phyloP scores from a whole-genome alignment of 2,113 vertebrate species.

The Phylloscopus trochilus region DNA sequence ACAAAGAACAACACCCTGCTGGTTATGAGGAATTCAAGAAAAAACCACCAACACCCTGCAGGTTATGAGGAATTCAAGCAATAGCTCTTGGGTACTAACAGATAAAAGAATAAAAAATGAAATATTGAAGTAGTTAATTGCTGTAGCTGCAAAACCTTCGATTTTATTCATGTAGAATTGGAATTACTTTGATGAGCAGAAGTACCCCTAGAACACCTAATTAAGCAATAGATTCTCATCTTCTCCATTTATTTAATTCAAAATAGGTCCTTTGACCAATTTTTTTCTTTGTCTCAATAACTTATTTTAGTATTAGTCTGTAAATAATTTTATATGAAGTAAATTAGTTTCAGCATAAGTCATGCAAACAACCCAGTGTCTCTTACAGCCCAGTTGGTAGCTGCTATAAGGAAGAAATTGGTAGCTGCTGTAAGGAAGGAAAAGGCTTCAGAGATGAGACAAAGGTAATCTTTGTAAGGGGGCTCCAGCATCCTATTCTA shows the following conservation, averaged over 20 bases:
- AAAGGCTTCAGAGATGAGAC: not conserved
- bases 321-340: not conserved
- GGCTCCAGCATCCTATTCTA: not conserved
- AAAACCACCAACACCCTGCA: not conserved
- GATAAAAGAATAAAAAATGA: not conserved
- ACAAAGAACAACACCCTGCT: not conserved
- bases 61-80: not conserved
- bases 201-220: not conserved
- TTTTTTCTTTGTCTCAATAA: not conserved
- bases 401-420: not conserved
- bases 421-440: not conserved
- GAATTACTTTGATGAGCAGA: not conserved
- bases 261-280: not conserved
- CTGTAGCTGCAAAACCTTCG: not conserved
- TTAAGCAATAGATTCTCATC: not conserved
- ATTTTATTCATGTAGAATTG: not conserved
- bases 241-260: not conserved
- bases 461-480: not conserved
- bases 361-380: not conserved
- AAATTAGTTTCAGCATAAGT: not conserved
- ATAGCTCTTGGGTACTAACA: not conserved
- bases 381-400: not conserved
- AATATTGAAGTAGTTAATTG: not conserved
- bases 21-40: not conserved
- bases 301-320: not conserved